Percentiles rank a stretch among this genome's conserved stretches.
Conservation (phyloP, 2,113 vertebrate species). For the Gasterosteus nipponicus region DNA sequence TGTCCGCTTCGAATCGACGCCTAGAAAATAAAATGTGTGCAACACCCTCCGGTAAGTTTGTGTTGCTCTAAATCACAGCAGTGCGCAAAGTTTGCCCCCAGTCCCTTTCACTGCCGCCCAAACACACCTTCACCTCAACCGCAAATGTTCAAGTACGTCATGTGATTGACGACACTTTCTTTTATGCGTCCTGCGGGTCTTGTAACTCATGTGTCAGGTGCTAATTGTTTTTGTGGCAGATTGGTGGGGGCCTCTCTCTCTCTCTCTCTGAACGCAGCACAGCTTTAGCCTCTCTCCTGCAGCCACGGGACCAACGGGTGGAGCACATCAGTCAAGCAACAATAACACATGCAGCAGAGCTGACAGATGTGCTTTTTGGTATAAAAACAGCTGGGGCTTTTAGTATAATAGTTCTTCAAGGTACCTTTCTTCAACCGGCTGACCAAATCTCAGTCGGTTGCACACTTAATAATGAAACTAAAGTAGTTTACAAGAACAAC, state of each 20-base stretch:
- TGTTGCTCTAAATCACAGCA: neutral
- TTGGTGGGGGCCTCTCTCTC: neutral
- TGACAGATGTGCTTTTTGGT: neutral
- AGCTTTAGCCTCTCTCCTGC: neutral
- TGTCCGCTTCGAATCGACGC: neutral
- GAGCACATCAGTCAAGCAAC: conserved; percentile 5
- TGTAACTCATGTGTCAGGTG: conserved; percentile 12
- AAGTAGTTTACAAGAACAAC: too few relatives aligned
- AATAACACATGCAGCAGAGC: neutral
- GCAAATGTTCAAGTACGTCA: conserved; percentile 1
- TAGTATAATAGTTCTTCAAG: too few relatives aligned
- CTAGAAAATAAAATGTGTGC: neutral
- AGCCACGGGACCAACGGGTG: neutral
- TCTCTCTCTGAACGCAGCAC: conserved; percentile 4
- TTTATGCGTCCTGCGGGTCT: neutral
- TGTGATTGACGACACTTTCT: neutral
- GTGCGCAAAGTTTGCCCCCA: neutral
- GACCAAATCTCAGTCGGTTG: neutral
- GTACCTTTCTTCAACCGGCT: neutral
- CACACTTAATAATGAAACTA: neutral
- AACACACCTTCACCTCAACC: neutral
- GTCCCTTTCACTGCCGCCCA: neutral
- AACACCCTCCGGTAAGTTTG: neutral
- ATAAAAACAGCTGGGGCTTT: neutral
- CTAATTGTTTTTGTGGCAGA: conserved; percentile 19